Evolutionary conservation across 2,888 invertebrate species (phyloP).

Genomic region (Drosophila borealis): DNA sequence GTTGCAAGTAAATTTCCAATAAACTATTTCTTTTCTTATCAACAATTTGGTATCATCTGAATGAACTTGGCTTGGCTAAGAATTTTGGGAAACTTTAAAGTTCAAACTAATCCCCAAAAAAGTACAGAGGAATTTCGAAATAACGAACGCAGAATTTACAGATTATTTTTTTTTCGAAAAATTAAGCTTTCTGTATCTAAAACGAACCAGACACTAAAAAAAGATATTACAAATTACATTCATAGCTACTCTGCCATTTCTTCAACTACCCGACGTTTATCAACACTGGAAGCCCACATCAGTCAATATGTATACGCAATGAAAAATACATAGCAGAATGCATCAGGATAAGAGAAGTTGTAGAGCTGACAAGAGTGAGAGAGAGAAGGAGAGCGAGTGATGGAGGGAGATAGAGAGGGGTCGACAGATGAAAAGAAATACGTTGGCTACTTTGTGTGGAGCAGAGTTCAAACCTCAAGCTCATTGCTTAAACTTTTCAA

Average conservation of each 20-base stretch:
- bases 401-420: too few species aligned
- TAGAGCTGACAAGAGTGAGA: background rate
- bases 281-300: slow-evolving; percentile 51
- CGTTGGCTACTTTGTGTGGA: slow-evolving; percentile 25
- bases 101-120: background rate
- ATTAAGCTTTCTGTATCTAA: too few species aligned
- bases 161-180: too few species aligned
- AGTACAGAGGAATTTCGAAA: background rate
- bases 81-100: background rate
- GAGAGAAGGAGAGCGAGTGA: background rate
- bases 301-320: slow-evolving; percentile 70
- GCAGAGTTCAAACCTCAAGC: slow-evolving; percentile 64
- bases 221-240: slow-evolving; percentile 6
- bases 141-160: background rate
- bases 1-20: slow-evolving; percentile 55
- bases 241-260: background rate
- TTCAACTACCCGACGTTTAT: slow-evolving; percentile 7
- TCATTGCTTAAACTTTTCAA: slow-evolving; percentile 59
- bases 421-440: slow-evolving; percentile 25
- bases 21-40: slow-evolving; percentile 7
- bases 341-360: slow-evolving; percentile 30
- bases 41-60: slow-evolving; percentile 11
- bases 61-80: slow-evolving; percentile 13
- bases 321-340: slow-evolving; percentile 67
- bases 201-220: background rate